Evolutionary conservation across 2,888 invertebrate genomes (phyloP).

Genomic region (Dryocosmus kuriphilus): DNA sequence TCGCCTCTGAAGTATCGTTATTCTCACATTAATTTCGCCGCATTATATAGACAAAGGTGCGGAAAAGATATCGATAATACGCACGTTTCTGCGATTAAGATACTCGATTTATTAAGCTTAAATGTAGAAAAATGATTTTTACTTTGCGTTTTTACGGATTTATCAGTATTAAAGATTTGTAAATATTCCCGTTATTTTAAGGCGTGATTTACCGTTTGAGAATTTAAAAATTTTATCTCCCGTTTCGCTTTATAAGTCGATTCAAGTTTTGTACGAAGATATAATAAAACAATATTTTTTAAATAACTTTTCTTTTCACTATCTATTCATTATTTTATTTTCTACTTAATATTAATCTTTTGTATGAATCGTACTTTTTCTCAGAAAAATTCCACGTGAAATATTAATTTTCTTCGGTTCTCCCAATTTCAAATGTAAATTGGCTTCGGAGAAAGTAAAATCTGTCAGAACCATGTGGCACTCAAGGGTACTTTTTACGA

Average conservation of each 20-base stretch:
- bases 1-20: slow-evolving; percentile 35
- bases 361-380: neutral
- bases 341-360: too few species aligned
- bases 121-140: neutral
- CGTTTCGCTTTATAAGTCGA: neutral
- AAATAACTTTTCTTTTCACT: neutral
- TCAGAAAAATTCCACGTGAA: neutral
- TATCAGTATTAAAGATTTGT: neutral
- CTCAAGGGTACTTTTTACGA: slow-evolving; percentile 24
- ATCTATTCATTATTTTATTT: neutral
- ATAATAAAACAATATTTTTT: neutral
- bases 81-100: neutral
- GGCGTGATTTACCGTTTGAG: neutral
- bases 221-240: neutral
- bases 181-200: slow-evolving; percentile 19
- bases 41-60: slow-evolving; percentile 13
- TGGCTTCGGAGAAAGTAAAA: slow-evolving; percentile 15
- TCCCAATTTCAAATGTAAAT: neutral
- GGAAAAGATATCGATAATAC: slow-evolving; percentile 31
- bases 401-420: slow-evolving; percentile 9
- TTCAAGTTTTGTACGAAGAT: neutral
- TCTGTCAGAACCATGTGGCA: slow-evolving; percentile 15
- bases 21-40: slow-evolving; percentile 36
- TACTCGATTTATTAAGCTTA: neutral
- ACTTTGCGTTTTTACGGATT: neutral